Conservation (phyloP, 2,113 vertebrate genomes). For the Odocoileus virginianus region DNA sequence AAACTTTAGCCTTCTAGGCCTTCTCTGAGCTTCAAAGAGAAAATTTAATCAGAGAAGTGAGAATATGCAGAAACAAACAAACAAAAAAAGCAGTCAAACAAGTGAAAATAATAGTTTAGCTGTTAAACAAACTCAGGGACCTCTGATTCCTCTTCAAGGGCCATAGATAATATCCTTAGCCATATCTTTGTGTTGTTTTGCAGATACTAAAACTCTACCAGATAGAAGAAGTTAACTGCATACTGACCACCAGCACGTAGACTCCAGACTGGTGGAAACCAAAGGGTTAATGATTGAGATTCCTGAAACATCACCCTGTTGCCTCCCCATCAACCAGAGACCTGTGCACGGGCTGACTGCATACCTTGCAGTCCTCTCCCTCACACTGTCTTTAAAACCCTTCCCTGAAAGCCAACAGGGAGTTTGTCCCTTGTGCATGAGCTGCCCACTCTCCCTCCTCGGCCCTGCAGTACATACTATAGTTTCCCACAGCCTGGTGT, state of each 20-base stretch:
- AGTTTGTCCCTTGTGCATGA: background rate
- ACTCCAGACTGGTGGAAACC: background rate
- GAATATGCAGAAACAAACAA: background rate
- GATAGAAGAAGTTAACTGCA: background rate
- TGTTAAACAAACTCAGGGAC: background rate
- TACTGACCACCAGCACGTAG: background rate
- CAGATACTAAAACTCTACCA: background rate
- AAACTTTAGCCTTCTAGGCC: background rate
- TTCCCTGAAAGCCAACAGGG: background rate
- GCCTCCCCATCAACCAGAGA: background rate
- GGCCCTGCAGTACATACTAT: background rate
- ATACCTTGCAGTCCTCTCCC: background rate
- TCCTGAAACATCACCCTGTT: background rate
- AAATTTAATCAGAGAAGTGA: background rate
- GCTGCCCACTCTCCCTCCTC: background rate
- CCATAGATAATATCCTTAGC: background rate
- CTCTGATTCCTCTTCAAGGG: background rate
- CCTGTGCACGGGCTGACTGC: background rate
- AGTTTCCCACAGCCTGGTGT: background rate
- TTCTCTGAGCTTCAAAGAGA: background rate
- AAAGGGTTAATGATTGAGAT: background rate
- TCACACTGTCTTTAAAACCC: background rate
- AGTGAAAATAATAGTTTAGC: background rate
- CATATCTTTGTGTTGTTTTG: background rate
- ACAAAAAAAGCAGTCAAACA: background rate